Conservation (phyloP, 1,140 invertebrate species). For the Trichomalopsis sarcophagae region DNA sequence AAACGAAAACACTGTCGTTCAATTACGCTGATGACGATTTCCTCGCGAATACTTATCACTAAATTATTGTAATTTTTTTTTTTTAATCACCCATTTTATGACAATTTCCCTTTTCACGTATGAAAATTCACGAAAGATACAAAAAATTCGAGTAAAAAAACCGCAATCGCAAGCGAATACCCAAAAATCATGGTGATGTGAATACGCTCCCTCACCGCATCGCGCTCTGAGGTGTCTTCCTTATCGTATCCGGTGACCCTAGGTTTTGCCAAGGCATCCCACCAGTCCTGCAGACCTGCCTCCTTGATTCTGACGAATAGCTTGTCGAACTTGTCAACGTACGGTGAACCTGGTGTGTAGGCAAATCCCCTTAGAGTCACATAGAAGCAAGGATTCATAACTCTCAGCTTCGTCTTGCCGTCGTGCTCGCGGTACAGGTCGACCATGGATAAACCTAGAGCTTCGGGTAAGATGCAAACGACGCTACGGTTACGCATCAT, state of each 20-base stretch:
- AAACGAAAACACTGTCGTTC: too few species aligned
- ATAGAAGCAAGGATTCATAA: conserved; percentile 23
- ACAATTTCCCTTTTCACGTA: neutral
- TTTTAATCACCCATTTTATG: too few species aligned
- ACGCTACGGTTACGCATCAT: neutral
- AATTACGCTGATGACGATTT: too few species aligned
- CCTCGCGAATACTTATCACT: too few species aligned
- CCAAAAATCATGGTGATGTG: neutral
- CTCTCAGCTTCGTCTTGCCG: neutral
- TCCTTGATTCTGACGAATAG: conserved; percentile 6
- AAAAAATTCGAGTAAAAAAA: conserved; percentile 9
- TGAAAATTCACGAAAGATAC: neutral
- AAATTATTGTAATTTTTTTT: too few species aligned
- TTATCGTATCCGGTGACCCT: neutral
- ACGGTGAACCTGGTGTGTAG: conserved; percentile 5
- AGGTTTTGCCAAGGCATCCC: neutral
- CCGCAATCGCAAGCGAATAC: neutral
- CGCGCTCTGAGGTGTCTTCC: neutral
- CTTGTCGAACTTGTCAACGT: conserved; percentile 17
- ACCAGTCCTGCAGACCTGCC: neutral
- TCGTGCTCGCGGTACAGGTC: neutral
- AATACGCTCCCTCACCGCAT: neutral
- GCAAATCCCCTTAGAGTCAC: neutral
- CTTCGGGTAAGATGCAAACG: neutral
- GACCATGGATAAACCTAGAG: neutral